Evolutionary conservation across 2,797 vertebrate species (phyloP).

Genomic region (Gobionotothen gibberifrons): DNA sequence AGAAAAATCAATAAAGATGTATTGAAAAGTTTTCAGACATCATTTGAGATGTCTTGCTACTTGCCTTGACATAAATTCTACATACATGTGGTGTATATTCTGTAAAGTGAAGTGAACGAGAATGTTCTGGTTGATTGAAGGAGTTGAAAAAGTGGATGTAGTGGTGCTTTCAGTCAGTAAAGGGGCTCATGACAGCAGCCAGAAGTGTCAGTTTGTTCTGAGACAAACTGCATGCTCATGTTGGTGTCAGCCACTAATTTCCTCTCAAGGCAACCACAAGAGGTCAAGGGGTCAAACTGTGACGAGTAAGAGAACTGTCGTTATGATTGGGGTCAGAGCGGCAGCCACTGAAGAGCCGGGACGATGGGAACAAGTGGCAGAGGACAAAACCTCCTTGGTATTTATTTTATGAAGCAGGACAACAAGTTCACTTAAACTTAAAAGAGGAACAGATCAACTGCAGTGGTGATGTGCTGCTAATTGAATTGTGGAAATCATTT

Average conservation of each 20-base stretch:
- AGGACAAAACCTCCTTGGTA: slow-evolving; percentile 6
- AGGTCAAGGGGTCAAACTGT: slow-evolving; percentile 53
- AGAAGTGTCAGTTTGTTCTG: slow-evolving; percentile 23
- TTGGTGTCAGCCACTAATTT: slow-evolving; percentile 43
- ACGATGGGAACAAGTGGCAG: slow-evolving; percentile 12
- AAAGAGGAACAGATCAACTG: slow-evolving; percentile 1
- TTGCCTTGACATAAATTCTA: not conserved
- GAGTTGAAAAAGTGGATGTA: not conserved
- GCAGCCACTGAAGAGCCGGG: not conserved
- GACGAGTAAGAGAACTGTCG: slow-evolving; percentile 24
- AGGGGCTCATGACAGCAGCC: slow-evolving; percentile 16
- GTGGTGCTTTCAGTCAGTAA: slow-evolving; percentile 15
- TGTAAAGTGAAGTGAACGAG: not conserved
- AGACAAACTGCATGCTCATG: slow-evolving; percentile 34
- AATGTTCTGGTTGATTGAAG: not conserved
- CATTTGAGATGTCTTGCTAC: too few relatives aligned
- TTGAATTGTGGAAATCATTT: not conserved
- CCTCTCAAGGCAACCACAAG: slow-evolving; percentile 28
- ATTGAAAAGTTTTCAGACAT: too few relatives aligned
- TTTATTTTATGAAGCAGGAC: not conserved
- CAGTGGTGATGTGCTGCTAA: slow-evolving; percentile 7
- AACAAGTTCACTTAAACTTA: not conserved
- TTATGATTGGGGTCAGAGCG: slow-evolving; percentile 56
- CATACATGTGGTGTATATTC: not conserved
- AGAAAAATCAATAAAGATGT: too few relatives aligned